Percentiles rank a stretch among this genome's conserved stretches.
Conservation (phyloP, 2,113 vertebrate species). For the Mastomys natalensis region DNA sequence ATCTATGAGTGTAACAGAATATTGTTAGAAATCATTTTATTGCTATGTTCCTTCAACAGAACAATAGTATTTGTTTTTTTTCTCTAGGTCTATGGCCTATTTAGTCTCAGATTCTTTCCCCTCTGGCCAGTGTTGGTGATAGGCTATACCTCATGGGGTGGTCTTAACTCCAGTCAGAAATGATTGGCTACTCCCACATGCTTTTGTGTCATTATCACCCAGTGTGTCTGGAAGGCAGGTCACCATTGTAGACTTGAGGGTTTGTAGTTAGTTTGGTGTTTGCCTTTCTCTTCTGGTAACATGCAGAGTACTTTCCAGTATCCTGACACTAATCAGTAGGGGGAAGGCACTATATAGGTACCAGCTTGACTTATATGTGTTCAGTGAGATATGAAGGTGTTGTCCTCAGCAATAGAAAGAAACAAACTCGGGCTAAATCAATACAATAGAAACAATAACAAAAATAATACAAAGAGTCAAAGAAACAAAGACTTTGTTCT, state of each 20-base stretch:
- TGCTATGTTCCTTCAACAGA: neutral
- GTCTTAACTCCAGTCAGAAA: neutral
- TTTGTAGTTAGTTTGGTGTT: neutral
- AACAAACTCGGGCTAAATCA: neutral
- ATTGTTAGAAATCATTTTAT: neutral
- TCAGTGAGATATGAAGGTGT: neutral
- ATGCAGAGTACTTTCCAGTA: too few relatives aligned
- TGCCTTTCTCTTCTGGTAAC: neutral
- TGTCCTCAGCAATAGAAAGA: neutral
- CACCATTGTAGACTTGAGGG: neutral
- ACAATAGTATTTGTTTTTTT: neutral
- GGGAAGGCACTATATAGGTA: neutral
- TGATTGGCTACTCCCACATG: too few relatives aligned
- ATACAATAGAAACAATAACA: neutral
- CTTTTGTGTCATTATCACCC: neutral
- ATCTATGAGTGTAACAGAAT: neutral
- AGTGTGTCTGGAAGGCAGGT: neutral
- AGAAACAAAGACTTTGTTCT: neutral
- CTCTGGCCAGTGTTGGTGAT: neutral
- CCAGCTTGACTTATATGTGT: neutral
- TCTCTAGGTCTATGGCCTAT: neutral
- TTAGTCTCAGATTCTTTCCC: too few relatives aligned
- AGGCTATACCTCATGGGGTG: neutral
- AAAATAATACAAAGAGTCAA: neutral
- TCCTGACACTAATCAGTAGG: neutral